A percentile compares a stretch with the other conserved stretches of the same genome.
phyloP scores from a whole-genome alignment of 2,113 vertebrate species.

The Boulengeromyrus knoepffleri region DNA sequence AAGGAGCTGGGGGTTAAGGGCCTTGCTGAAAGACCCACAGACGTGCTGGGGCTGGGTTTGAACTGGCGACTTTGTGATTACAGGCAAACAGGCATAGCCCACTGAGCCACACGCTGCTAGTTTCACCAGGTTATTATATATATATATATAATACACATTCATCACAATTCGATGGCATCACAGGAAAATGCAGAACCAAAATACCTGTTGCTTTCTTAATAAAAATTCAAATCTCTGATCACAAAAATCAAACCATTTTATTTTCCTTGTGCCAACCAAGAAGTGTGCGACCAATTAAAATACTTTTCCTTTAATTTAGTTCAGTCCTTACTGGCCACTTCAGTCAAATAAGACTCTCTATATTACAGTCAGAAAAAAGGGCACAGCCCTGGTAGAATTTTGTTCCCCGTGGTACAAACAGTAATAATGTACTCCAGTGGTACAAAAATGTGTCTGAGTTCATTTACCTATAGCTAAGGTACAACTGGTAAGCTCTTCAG shows the following conservation, averaged over 20 bases:
- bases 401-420: neutral
- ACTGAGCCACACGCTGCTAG: no score
- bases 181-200: conserved; percentile 1
- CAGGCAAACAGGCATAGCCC: no score
- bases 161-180: conserved; percentile 21
- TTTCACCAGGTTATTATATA: no score
- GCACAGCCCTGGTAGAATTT: neutral
- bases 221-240: neutral
- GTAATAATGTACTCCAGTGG: neutral
- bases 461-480: neutral
- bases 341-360: no score
- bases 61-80: no score
- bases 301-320: no score
- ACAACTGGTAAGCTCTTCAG: neutral
- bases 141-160: no score
- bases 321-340: no score
- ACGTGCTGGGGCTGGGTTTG: no score
- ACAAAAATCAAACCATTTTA: neutral
- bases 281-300: no score
- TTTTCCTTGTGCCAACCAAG: neutral
- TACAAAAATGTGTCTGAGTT: neutral
- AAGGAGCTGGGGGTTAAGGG: no score
- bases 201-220: neutral
- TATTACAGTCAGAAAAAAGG: neutral
- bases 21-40: no score